Evolutionary conservation across 2,113 vertebrate genomes (phyloP).

Genomic region (Xyrauchen texanus): DNA sequence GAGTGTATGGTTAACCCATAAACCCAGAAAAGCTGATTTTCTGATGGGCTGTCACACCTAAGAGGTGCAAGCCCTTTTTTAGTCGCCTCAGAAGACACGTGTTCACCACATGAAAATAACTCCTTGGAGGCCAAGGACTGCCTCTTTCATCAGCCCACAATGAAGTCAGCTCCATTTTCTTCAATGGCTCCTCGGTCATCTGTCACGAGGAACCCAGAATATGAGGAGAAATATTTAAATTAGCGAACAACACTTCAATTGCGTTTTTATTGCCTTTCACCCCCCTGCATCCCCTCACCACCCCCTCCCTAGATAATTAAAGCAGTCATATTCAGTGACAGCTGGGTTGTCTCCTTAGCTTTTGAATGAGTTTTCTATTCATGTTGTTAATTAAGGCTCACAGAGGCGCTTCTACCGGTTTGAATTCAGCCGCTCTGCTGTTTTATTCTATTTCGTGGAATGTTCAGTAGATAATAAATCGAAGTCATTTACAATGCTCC

Average conservation of each 20-base stretch:
- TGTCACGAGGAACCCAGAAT: conserved; percentile 47
- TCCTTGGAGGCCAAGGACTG: conserved; percentile 46
- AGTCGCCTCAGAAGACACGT: conserved; percentile 5
- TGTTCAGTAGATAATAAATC: conserved; percentile 62
- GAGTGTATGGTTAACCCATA: background rate
- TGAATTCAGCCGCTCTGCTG: conserved; percentile 23
- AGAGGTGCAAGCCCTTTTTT: conserved; percentile 18
- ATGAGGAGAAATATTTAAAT: conserved; percentile 60
- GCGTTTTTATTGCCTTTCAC: conserved; percentile 7
- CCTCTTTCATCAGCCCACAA: conserved; percentile 49
- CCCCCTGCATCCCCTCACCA: background rate
- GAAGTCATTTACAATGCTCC: conserved; percentile 44
- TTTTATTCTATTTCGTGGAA: conserved; percentile 31
- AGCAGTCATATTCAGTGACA: conserved; percentile 38
- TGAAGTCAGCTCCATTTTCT: conserved; percentile 29
- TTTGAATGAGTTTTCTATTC: conserved; percentile 36
- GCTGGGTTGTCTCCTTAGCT: conserved; percentile 38
- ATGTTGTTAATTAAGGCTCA: conserved; percentile 42
- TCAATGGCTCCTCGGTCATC: conserved; percentile 46
- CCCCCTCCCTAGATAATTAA: conserved; percentile 48
- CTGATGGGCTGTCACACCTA: conserved; percentile 26
- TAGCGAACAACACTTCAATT: conserved; percentile 41
- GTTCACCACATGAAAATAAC: background rate
- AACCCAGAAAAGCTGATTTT: background rate
- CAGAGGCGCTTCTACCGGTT: conserved; percentile 20